Conservation (phyloP, 2,888 invertebrate species). For the Tipula unca region DNA sequence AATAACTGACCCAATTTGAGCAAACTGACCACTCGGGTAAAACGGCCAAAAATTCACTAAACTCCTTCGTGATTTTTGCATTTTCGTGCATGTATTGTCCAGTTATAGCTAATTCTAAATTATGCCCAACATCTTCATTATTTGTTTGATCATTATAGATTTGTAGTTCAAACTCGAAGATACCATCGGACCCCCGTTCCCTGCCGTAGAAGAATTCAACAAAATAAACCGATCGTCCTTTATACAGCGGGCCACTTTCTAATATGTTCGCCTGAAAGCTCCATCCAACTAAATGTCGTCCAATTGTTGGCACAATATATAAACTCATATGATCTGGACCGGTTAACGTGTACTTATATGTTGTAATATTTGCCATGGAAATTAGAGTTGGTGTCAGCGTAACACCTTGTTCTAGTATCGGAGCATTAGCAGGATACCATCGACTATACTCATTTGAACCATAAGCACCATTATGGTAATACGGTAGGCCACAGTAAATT, state of each 20-base stretch:
- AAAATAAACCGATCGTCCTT: constrained; percentile 29
- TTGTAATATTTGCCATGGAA: constrained; percentile 27
- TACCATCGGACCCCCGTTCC: constrained; percentile 25
- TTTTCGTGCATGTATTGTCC: constrained; percentile 44
- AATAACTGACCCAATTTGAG: constrained; percentile 44
- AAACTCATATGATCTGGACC: constrained; percentile 40
- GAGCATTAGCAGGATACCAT: constrained; percentile 26
- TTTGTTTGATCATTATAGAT: background rate
- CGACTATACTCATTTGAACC: constrained; percentile 21
- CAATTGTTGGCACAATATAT: constrained; percentile 33
- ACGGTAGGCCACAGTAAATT: constrained; percentile 46
- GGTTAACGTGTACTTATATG: constrained; percentile 32
- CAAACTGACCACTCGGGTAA: constrained; percentile 49
- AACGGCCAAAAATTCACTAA: constrained; percentile 38
- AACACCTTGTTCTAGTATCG: constrained; percentile 30
- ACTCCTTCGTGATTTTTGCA: constrained; percentile 41
- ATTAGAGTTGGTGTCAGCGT: background rate
- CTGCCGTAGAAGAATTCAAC: constrained; percentile 38
- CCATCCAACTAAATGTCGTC: constrained; percentile 31
- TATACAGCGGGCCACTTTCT: background rate
- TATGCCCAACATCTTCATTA: constrained; percentile 27
- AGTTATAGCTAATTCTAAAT: constrained; percentile 41
- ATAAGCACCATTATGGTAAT: constrained; percentile 41
- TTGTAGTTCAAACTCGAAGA: background rate
- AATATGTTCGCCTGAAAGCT: background rate